phyloP scores from a whole-genome alignment of 2,113 vertebrate species.

The Upupa epops region DNA sequence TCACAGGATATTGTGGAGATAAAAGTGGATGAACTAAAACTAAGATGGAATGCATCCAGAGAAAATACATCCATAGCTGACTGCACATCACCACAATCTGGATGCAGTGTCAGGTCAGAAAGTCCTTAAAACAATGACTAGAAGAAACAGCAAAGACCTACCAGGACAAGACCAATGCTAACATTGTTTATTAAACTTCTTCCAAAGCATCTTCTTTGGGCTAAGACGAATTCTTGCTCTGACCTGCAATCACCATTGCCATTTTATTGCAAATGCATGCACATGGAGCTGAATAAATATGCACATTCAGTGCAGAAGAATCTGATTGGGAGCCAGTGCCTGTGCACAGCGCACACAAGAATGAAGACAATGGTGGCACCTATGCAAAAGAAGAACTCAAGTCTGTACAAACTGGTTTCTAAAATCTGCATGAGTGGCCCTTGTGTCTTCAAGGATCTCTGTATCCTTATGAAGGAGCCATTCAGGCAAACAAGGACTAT shows the following conservation, averaged over 20 bases:
- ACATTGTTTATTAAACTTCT: neutral
- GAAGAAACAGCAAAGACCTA: neutral
- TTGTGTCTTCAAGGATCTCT: neutral
- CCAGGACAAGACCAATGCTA: neutral
- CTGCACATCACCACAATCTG: neutral
- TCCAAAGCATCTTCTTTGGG: neutral
- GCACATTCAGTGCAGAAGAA: neutral
- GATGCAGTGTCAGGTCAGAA: neutral
- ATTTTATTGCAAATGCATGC: neutral
- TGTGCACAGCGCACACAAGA: neutral
- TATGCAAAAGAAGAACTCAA: neutral
- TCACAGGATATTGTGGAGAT: neutral
- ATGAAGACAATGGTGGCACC: neutral
- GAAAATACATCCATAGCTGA: neutral
- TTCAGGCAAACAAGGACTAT: constrained; percentile 11
- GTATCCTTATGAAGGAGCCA: neutral
- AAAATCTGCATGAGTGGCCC: neutral
- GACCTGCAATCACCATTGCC: neutral
- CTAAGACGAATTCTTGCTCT: neutral
- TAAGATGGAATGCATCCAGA: neutral
- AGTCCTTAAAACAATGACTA: neutral
- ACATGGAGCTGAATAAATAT: neutral
- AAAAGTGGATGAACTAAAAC: neutral
- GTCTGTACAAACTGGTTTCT: neutral
- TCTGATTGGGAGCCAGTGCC: accelerated